Evolutionary conservation across 2,113 vertebrate species (phyloP).

Genomic region (Salvelinus sp.): DNA sequence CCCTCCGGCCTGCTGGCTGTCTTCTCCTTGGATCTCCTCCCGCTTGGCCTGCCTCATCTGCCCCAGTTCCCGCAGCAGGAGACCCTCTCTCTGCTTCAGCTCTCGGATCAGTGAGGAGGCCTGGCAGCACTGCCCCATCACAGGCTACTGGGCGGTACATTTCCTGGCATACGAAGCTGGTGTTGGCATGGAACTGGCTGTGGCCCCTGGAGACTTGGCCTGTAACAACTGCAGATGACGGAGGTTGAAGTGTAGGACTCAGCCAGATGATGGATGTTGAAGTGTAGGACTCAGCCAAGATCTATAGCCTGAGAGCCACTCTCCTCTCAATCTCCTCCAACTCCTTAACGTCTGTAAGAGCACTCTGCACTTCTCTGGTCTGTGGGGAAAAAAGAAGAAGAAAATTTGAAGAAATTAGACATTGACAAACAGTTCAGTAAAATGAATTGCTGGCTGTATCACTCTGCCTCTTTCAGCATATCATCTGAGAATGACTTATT

Average conservation of each 20-base stretch:
- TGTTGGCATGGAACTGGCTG: background rate
- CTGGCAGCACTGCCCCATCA: no score
- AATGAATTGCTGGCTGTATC: no score
- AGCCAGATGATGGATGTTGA: background rate
- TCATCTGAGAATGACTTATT: no score
- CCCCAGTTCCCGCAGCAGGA: constrained; percentile 31
- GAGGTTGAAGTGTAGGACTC: no score
- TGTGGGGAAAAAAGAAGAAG: background rate
- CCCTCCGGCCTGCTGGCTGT: constrained; percentile 22
- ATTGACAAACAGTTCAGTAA: no score
- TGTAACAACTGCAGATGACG: constrained; percentile 13
- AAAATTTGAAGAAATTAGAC: no score
- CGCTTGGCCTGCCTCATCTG: constrained; percentile 25
- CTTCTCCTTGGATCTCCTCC: constrained; percentile 33
- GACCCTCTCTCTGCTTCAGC: constrained; percentile 34
- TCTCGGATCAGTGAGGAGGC: constrained; percentile 20
- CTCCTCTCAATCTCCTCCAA: constrained; percentile 13
- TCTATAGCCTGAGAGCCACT: constrained; percentile 31
- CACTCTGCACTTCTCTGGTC: background rate
- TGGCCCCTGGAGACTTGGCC: constrained; percentile 23
- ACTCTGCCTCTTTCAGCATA: no score
- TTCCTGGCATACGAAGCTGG: background rate
- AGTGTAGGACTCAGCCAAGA: constrained; percentile 12
- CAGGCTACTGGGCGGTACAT: no score
- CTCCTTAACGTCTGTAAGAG: background rate